A percentile compares a stretch with the other conserved stretches of the same genome.
Evolutionary conservation across 2,888 invertebrate species (phyloP).

Genomic region (Corbicula japonica): DNA sequence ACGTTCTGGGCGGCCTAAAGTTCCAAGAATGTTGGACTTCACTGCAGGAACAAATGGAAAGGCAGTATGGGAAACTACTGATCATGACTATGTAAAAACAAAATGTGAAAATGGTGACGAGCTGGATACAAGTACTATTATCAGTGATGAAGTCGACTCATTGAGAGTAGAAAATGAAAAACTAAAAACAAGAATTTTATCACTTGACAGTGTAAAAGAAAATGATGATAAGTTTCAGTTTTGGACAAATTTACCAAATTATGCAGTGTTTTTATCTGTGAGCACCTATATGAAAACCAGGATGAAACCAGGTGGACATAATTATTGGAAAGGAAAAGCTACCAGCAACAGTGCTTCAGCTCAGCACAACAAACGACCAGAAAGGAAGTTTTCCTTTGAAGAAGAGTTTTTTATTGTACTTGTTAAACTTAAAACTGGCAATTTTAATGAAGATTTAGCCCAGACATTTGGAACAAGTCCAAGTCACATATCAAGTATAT

Average conservation of each 20-base stretch:
- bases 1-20: too few species aligned
- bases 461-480: constrained; percentile 24
- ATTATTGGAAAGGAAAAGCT: constrained; percentile 22
- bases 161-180: too few species aligned
- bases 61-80: neutral
- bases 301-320: neutral
- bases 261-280: constrained; percentile 35
- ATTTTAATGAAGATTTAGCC: too few species aligned
- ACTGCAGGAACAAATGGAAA: neutral
- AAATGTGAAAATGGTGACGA: too few species aligned
- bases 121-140: too few species aligned
- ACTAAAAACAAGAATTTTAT: too few species aligned
- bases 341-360: neutral
- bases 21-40: too few species aligned
- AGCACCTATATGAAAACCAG: constrained; percentile 30
- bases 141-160: too few species aligned
- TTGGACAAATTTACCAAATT: too few species aligned
- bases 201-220: too few species aligned
- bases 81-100: too few species aligned
- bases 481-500: constrained; percentile 29
- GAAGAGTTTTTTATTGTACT: constrained; percentile 54
- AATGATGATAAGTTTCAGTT: too few species aligned
- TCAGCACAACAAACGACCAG: constrained; percentile 17
- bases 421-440: constrained; percentile 55
- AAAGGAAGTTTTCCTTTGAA: constrained; percentile 42